Evolutionary conservation across 2,113 vertebrate species (phyloP).

Genomic region (Neogobius melanostomus): DNA sequence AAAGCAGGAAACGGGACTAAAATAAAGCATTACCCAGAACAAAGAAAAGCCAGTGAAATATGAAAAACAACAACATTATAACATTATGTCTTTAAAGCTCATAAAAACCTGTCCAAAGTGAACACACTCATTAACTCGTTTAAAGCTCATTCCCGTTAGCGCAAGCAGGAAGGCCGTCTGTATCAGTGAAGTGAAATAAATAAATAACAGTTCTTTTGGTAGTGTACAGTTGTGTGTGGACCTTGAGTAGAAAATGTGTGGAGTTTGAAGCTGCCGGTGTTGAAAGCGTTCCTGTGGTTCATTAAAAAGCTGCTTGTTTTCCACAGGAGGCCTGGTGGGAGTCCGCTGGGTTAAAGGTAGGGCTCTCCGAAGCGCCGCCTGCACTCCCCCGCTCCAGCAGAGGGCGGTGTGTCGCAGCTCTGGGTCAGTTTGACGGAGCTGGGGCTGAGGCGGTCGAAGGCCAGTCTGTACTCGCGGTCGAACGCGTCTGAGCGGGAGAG

Average conservation of each 20-base stretch:
- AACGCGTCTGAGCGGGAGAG: slow-evolving; percentile 83
- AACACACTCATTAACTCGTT: too few species aligned
- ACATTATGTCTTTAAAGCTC: too few species aligned
- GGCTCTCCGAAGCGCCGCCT: slow-evolving; percentile 93
- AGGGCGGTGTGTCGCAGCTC: slow-evolving; percentile 93
- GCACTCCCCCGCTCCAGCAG: slow-evolving; percentile 94
- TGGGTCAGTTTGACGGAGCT: slow-evolving; percentile 92
- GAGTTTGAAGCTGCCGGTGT: neutral
- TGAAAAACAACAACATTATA: too few species aligned
- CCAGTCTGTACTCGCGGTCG: slow-evolving; percentile 95
- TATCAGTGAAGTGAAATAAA: neutral
- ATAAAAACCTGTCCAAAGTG: too few species aligned
- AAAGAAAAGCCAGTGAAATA: too few species aligned
- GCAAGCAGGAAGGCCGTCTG: neutral
- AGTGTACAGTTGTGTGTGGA: neutral
- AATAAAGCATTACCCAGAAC: too few species aligned
- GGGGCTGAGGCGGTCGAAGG: slow-evolving; percentile 89
- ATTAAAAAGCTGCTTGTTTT: neutral
- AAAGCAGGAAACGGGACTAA: too few species aligned
- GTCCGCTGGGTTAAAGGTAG: slow-evolving; percentile 79
- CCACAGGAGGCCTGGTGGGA: neutral
- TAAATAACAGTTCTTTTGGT: neutral
- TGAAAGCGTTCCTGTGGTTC: neutral
- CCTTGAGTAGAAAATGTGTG: neutral
- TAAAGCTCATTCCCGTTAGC: neutral